Base-by-base conservation (phyloP, 2,113 vertebrate species). In the Syngnathus floridae region DNA sequence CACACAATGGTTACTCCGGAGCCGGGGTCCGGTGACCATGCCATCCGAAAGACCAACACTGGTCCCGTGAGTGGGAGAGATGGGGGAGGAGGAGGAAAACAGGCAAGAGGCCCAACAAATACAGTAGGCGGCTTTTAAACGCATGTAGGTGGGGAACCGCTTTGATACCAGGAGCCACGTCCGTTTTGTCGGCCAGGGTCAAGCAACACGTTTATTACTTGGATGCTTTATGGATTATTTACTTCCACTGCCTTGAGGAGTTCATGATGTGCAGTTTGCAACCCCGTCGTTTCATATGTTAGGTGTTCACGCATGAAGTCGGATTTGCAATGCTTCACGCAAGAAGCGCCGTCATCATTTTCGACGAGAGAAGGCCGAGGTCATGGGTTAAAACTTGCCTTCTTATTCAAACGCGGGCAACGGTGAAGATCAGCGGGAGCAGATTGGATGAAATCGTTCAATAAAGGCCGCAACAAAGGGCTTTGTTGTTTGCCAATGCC, bases 1-100 rank as follows among this genome's bases (percentile, higher is more conserved):
- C 81, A 69, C 69, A 86, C 81, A 87, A 87, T 83, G 75, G 83
- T 73, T 76, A 81, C 84, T 83, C 84, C 54, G 73, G 79, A 81
- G 82, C 83, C 70, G 78, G 81, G 82, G 84, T 89, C 80, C 83
- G 69, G 40, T 38, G 22, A 79, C 84, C 74, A 75, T 71, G 79
- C 80, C 84, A 84, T 84, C 82, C 80, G 75, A 89, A 85, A 86
- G 84, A 82, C 76, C 79, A 80, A 75, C 81, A 87, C 79, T 72
- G 74, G 81, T 80, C 86, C 82, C 64, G 11, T 80, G 76, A 80
- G 70, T 72, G 62, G 70, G 55, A 68, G 48, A 70, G 67, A 81
- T 63, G 74, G 79, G 65, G 70, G 58, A 69, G 60, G 17, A 68
- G 65, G 71, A 81, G 68, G 82, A 72, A 76, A 84, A 51, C 67